phyloP scores from a whole-genome alignment of 2,113 vertebrate genomes.

The Pitta sordida region DNA sequence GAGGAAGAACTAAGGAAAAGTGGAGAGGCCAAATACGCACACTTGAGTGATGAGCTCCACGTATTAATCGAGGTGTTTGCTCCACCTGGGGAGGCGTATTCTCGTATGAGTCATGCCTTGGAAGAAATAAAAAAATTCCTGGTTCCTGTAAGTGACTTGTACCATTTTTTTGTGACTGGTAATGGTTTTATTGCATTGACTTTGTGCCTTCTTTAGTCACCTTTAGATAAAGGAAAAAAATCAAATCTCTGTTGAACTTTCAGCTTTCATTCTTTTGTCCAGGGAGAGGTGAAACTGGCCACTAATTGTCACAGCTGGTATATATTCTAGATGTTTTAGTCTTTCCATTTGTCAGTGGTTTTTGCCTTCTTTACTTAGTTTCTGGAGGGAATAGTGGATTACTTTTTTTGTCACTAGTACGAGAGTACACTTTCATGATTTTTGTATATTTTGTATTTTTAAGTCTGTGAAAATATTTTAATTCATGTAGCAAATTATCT shows the following conservation, averaged over 20 bases:
- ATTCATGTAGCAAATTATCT: neutral
- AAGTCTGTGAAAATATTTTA: neutral
- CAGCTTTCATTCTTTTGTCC: neutral
- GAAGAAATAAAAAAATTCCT: conserved; percentile 99
- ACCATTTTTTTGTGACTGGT: neutral
- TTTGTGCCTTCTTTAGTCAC: neutral
- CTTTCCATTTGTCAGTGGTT: neutral
- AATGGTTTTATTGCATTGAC: neutral
- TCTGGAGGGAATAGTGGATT: neutral
- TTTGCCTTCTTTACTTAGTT: neutral
- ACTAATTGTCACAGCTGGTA: neutral
- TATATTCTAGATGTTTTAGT: neutral
- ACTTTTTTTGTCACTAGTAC: neutral
- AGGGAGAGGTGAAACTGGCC: neutral
- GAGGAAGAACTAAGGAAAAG: conserved; percentile 98
- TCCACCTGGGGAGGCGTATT: conserved; percentile 97
- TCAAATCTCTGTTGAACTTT: neutral
- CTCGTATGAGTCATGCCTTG: conserved; percentile 98
- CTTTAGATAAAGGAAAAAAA: neutral
- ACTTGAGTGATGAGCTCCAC: conserved; percentile 96
- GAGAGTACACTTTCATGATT: neutral
- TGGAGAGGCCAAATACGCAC: conserved; percentile 93
- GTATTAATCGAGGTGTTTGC: conserved; percentile 99
- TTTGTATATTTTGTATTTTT: neutral
- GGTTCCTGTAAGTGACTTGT: conserved; percentile 89